A percentile compares a stretch with the other conserved stretches of the same genome.
Evolutionary conservation across 64 coral and sea anemone species (phyloP).

Genomic region (Dendronephthya gigantea): DNA sequence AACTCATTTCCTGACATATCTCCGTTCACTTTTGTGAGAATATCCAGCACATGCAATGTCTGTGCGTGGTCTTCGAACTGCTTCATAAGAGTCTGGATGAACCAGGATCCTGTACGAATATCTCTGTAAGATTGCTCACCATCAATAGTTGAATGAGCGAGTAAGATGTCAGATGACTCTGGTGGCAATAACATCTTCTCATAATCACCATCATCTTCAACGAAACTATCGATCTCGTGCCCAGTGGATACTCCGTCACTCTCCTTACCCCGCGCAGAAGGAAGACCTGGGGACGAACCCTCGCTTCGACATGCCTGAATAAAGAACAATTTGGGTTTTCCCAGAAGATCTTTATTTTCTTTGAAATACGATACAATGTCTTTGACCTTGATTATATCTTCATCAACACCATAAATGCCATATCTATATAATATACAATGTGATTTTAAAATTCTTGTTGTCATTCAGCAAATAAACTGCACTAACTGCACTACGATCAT

Average conservation of each 20-base stretch:
- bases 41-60: background rate
- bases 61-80: background rate
- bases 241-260: no score
- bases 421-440: background rate
- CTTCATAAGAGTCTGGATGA: background rate
- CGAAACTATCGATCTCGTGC: background rate
- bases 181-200: background rate
- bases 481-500: no score
- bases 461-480: no score
- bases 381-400: background rate
- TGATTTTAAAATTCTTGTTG: no score
- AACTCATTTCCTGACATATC: background rate
- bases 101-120: background rate
- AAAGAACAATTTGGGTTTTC: background rate
- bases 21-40: background rate
- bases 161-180: background rate
- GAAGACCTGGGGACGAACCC: background rate
- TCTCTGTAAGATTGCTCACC: background rate
- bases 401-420: background rate
- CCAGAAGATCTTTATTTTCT: background rate
- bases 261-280: no score
- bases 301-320: background rate
- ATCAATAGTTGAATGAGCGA: background rate
- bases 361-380: background rate
- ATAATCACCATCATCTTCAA: background rate